These are phyloP conservation scores for Phymatocera aterrima DNA, from an alignment of 2,888 invertebrate species.

Conservation along the genomic window DNA sequence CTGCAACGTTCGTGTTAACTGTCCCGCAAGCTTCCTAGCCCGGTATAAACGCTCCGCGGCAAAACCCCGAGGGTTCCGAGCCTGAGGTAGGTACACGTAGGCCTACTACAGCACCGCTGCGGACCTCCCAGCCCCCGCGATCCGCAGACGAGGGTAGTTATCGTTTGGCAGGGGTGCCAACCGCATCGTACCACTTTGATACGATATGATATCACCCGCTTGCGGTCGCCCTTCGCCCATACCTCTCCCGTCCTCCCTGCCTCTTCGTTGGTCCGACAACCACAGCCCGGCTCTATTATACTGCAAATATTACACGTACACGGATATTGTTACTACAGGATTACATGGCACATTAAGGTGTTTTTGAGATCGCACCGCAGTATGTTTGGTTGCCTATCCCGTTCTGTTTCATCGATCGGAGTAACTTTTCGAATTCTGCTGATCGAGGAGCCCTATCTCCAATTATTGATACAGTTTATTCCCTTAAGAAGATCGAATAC, in stretches of 20 bases:
- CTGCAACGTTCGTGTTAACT: conserved; percentile 1
- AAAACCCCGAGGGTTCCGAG: conserved; percentile 47
- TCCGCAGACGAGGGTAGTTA: conserved; percentile 45
- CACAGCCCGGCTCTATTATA: conserved; percentile 25
- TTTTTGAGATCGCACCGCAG: neutral
- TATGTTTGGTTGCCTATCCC: neutral
- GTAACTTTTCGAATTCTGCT: neutral
- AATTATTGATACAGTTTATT: neutral
- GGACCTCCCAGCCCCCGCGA: conserved; percentile 5
- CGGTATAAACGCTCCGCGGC: conserved; percentile 18
- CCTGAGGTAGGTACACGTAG: conserved; percentile 42
- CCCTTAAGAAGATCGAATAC: too few species aligned
- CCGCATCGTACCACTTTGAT: conserved; percentile 56
- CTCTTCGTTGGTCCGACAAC: neutral
- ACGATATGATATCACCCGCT: conserved; percentile 49
- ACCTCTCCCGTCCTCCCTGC: neutral
- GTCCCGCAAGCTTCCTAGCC: neutral
- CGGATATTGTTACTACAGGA: neutral
- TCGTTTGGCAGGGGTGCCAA: conserved; percentile 54
- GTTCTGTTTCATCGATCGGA: neutral
- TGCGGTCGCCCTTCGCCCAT: conserved; percentile 26
- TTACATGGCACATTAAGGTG: neutral
- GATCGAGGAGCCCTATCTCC: neutral
- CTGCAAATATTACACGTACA: conserved; percentile 9
- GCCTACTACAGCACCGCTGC: conserved; percentile 36